Base-by-base conservation (phyloP, 1,140 invertebrate genomes). In the Vanessa tameamea region DNA sequence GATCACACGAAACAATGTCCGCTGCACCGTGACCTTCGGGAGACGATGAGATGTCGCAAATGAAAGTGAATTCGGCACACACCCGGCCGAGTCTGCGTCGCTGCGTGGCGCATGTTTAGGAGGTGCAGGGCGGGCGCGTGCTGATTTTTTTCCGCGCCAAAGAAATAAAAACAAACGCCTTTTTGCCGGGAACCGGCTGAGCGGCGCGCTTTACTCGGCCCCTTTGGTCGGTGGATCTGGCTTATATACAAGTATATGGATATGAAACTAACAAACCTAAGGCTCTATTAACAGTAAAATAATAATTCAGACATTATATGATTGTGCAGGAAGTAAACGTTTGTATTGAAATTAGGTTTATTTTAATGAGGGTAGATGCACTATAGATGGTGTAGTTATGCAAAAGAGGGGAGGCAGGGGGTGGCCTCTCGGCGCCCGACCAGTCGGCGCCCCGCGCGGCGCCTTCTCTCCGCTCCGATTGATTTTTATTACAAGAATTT, bases 401-500 rank as follows among this genome's bases (percentile, higher is more conserved):
- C 78, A 81, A 73, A n/a, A 64, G 70, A 63, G 72, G 72, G 77
- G 78, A 75, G 70, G 83, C 77, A 72, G 80, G 76, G 80, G 82
- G 78, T 57, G 79, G 75, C 76, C 71, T 57, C 72, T 72, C 71
- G 82, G 69, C 80, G 80, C 82, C 86, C 87, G 87, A 81, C 86
- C 82, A 79, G 86, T 81, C 85, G 86, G 86, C 89, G 85, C 88
- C 88, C 88, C 86, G 83, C 84, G 73, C 83, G 88, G 86, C 87
- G 87, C 88, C 87, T 89, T 88, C 87, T 87, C 90, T 89, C 84
- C 86, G 87, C 89, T 89, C 85, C 91, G 92, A 93, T 93, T 93
- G 92, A 93, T 93, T 93, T 93, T 93, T 93, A 93, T 93, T 93
- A 92, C 91, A 92, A 92, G 90, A 91, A 92, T 92, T 89, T 90